Base-by-base conservation (phyloP, 2,888 invertebrate genomes). In the Chloroclysta siterata region DNA sequence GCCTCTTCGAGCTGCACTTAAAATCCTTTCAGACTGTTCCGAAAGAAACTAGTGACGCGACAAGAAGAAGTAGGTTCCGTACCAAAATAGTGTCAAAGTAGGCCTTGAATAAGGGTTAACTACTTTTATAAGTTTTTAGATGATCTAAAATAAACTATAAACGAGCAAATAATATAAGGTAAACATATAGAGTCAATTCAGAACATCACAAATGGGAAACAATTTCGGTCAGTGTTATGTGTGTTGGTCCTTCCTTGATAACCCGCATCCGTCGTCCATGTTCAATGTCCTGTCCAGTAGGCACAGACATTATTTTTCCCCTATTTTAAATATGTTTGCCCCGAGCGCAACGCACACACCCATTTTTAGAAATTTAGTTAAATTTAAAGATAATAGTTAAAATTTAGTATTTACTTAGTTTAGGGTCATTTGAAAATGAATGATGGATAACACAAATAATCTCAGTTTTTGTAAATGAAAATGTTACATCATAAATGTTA, bases 181-280 rank as follows among this genome's bases (percentile, higher is more conserved):
- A 44, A 15, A 10, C 8, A 36, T 11, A 6, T 2, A 41, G 0
- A 13, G n/a, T 41, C 41, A 33, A 55, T 46, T 46, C 46, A 46
- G 54, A 46, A 39, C 39, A 15, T 15, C 11, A 41, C 28, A 46
- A 54, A 47, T 17, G 36, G 17, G 53, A 41, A 44, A 55, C 10
- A 22, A 55, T 56, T 53, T 60, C 52, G 56, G 50, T 46, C 17
- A 57, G 22, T 47, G 50, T 60, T 53, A 46, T 62, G 33, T 57
- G 46, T 54, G 48, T 46, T 15, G 17, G 47, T 22, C 22, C 10
- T 65, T 66, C 53, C 56, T 65, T 66, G 66, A 68, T 69, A 69
- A 48, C 69, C 69, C 69, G 66, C 68, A 71, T 71, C 66, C 69
- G 65, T 55, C 17, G 41, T 10, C 29, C 29, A 56, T 53, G 36